Conservation (phyloP, 2,888 invertebrate species). For the Himalopsyche tibetana region DNA sequence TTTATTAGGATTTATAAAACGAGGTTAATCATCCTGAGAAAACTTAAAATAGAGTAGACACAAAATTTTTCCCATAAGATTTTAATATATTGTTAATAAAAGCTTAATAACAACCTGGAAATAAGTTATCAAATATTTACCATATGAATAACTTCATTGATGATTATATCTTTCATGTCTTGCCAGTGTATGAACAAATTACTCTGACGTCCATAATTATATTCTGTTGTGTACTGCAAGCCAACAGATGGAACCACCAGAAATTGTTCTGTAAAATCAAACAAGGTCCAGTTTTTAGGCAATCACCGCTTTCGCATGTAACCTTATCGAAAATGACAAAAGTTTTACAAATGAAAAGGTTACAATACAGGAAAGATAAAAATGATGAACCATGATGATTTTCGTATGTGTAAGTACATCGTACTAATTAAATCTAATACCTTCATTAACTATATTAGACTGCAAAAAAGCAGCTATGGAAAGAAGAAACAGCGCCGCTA, state of each 20-base stretch:
- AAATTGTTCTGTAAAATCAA: slow-evolving; percentile 71
- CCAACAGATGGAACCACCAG: slow-evolving; percentile 74
- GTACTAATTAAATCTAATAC: not conserved
- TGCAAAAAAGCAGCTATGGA: slow-evolving; percentile 23
- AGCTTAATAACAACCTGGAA: too few species aligned
- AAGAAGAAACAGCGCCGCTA: slow-evolving; percentile 43
- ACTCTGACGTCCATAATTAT: slow-evolving; percentile 72
- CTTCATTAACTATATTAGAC: slow-evolving; percentile 44
- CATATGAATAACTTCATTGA: slow-evolving; percentile 75
- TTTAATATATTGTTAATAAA: too few species aligned
- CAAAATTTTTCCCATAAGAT: too few species aligned
- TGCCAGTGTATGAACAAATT: slow-evolving; percentile 72
- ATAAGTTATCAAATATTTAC: slow-evolving; percentile 67
- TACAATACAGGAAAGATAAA: not conserved
- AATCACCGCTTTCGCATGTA: too few species aligned
- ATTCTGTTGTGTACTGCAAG: slow-evolving; percentile 73
- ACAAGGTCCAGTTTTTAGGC: not conserved
- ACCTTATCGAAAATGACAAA: not conserved
- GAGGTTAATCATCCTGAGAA: too few species aligned
- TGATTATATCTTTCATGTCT: slow-evolving; percentile 74
- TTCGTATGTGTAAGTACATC: too few species aligned
- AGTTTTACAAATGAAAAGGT: not conserved
- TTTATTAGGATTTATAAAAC: too few species aligned
- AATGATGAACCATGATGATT: not conserved
- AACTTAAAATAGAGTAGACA: too few species aligned